Percentiles rank a stretch among this genome's conserved stretches.
These are phyloP conservation scores for Hylaeus volcanicus DNA, from an alignment of 1,140 invertebrate species.

Conservation along the genomic window DNA sequence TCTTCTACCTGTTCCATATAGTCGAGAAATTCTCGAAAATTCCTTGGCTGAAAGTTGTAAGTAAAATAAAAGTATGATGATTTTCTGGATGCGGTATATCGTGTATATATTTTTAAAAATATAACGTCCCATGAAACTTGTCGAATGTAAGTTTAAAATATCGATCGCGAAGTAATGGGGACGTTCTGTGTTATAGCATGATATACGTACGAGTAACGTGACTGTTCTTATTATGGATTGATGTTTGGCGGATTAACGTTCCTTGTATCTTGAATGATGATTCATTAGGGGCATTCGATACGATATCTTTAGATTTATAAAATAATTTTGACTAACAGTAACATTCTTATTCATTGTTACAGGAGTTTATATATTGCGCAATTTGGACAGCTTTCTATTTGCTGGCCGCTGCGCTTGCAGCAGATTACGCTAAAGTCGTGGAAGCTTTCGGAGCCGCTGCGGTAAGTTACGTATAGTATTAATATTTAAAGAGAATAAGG, in stretches of 20 bases:
- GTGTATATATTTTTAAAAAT: neutral
- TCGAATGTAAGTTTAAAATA: neutral
- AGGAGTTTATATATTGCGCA: conserved; percentile 88
- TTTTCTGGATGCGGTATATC: neutral
- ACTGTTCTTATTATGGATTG: too few relatives aligned
- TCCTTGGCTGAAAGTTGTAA: conserved; percentile 93
- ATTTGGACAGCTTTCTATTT: conserved; percentile 88
- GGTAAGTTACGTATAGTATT: conserved; percentile 80
- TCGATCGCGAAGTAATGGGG: neutral
- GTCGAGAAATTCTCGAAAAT: conserved; percentile 92
- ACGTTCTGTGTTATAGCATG: neutral
- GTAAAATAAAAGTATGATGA: conserved; percentile 62
- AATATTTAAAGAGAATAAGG: conserved; percentile 1
- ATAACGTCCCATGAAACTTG: neutral
- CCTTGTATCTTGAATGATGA: too few relatives aligned
- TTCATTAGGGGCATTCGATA: too few relatives aligned
- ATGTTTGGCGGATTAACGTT: too few relatives aligned
- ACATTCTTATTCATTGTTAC: conserved; percentile 57
- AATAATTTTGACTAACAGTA: neutral
- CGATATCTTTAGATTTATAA: too few relatives aligned
- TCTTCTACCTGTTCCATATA: conserved; percentile 92
- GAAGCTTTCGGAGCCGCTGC: conserved; percentile 83
- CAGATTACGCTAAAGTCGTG: conserved; percentile 74
- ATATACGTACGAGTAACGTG: neutral
- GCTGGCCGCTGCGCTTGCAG: conserved; percentile 85